A percentile compares a stretch with the other conserved stretches of the same genome.
These are phyloP conservation scores for Daboia siamensis DNA, from an alignment of 2,113 vertebrate genomes.

Conservation along the genomic window DNA sequence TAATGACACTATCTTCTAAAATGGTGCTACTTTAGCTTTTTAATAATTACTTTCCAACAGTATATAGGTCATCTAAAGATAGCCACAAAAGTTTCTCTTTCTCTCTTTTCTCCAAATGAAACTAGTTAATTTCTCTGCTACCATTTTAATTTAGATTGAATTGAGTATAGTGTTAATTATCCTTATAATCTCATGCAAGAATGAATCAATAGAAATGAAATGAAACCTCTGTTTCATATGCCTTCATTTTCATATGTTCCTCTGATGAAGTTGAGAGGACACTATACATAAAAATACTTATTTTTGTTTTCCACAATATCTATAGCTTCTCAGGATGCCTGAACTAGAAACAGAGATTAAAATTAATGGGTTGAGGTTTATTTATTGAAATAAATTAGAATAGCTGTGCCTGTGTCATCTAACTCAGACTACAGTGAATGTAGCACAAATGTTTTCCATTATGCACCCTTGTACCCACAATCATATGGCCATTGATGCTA, in stretches of 20 bases:
- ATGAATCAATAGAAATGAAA: neutral
- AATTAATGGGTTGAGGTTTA: too few species aligned
- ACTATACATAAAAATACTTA: neutral
- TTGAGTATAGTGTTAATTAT: slow-evolving; percentile 6
- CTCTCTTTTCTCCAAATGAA: neutral
- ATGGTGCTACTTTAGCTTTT: neutral
- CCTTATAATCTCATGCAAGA: neutral
- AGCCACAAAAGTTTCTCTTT: neutral
- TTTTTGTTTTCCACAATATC: neutral
- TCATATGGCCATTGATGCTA: neutral
- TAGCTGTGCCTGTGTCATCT: neutral
- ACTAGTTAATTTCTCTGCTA: neutral
- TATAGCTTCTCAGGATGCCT: neutral
- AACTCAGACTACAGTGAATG: neutral
- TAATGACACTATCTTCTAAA: neutral
- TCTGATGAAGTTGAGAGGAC: neutral
- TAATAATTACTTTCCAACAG: neutral
- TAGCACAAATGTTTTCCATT: neutral
- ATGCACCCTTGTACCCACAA: neutral
- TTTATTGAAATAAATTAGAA: neutral
- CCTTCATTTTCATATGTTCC: neutral
- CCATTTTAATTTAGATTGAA: slow-evolving; percentile 29
- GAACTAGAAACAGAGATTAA: neutral
- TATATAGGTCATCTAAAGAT: neutral
- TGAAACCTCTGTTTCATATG: neutral